phyloP scores from a whole-genome alignment of 2,888 invertebrate genomes.

The Nomada flava region DNA sequence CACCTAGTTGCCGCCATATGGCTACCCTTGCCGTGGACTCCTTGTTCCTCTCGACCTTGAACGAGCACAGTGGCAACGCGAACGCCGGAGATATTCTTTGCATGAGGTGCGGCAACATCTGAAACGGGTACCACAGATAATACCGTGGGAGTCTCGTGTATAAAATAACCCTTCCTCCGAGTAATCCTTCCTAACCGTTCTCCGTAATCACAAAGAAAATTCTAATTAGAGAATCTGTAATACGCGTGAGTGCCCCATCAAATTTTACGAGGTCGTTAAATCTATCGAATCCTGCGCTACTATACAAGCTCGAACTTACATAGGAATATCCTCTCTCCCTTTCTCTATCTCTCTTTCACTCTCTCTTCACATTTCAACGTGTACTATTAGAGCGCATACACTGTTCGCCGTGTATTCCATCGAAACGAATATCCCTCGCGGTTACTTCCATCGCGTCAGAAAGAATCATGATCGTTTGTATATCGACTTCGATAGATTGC shows the following conservation, averaged over 20 bases:
- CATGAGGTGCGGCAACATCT: conserved; percentile 91
- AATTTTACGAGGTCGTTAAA: background rate
- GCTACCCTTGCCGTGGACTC: conserved; percentile 94
- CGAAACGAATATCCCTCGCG: background rate
- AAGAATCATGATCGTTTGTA: conserved; percentile 2
- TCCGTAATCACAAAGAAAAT: no score
- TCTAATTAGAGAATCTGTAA: background rate
- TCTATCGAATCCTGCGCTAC: no score
- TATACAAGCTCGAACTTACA: background rate
- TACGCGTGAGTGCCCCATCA: background rate
- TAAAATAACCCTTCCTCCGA: background rate
- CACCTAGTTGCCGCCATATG: conserved; percentile 93
- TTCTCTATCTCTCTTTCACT: no score
- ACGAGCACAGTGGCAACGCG: conserved; percentile 90
- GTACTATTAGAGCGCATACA: conserved; percentile 22
- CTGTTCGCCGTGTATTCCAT: conserved; percentile 15
- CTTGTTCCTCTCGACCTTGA: conserved; percentile 90
- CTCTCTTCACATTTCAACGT: background rate
- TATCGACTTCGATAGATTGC: conserved; percentile 40
- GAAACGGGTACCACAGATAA: conserved; percentile 50
- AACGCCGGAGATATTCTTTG: conserved; percentile 90
- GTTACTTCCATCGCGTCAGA: background rate
- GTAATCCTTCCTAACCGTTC: background rate
- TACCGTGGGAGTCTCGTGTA: background rate
- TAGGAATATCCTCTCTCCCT: no score